Conservation (phyloP, 2,888 invertebrate genomes). For the Melikaiella ostensackeni region DNA sequence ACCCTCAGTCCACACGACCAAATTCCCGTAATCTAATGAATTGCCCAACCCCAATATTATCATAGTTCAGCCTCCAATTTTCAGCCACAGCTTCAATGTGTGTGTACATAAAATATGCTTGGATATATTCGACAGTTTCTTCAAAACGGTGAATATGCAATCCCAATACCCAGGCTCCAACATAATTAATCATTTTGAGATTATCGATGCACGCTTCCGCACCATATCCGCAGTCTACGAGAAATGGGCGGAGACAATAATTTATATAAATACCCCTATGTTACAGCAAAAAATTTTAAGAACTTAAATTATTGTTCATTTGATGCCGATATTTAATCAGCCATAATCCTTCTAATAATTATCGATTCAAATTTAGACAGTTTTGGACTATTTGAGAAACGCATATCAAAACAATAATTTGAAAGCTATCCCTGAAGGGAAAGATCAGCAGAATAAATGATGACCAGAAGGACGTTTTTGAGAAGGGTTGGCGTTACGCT, state of each 20-base stretch:
- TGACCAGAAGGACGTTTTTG: slow-evolving; percentile 27
- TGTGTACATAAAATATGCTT: slow-evolving; percentile 26
- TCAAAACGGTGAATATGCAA: slow-evolving; percentile 46
- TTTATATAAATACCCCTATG: not conserved
- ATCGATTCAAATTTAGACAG: too few species aligned
- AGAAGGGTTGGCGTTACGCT: slow-evolving; percentile 48
- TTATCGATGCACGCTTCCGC: slow-evolving; percentile 56
- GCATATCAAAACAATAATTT: not conserved
- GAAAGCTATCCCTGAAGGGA: not conserved
- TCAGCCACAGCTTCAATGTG: slow-evolving; percentile 39
- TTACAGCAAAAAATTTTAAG: not conserved
- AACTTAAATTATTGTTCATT: not conserved
- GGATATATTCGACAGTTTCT: slow-evolving; percentile 39
- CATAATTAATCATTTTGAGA: slow-evolving; percentile 65
- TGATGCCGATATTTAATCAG: not conserved
- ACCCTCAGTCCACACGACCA: slow-evolving; percentile 57
- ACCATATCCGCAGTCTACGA: not conserved
- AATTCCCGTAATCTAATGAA: slow-evolving; percentile 75
- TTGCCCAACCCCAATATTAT: slow-evolving; percentile 68
- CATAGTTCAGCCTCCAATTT: slow-evolving; percentile 58
- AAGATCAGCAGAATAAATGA: slow-evolving; percentile 41
- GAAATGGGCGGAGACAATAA: not conserved
- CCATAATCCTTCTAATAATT: too few species aligned
- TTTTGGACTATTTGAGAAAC: not conserved
- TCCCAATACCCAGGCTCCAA: slow-evolving; percentile 43